Percentiles rank a stretch among this genome's conserved stretches.
Conservation (phyloP, 92 coral and sea anemone species). For the Pocillopora grandis region DNA sequence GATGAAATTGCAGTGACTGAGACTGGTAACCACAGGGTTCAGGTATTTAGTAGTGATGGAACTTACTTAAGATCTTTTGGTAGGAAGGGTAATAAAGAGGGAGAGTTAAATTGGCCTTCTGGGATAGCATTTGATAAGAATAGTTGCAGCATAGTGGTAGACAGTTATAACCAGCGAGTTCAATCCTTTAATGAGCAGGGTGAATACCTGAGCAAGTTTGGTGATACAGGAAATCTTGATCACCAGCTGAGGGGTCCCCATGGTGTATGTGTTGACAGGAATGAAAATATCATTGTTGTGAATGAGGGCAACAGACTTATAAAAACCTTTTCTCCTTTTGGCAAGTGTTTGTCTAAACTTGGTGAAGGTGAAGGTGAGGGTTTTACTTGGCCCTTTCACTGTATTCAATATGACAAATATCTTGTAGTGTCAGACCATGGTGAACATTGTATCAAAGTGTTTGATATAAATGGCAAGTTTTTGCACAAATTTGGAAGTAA, state of each 20-base stretch:
- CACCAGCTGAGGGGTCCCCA: neutral
- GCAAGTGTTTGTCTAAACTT: neutral
- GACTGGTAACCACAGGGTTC: neutral
- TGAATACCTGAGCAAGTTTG: constrained; percentile 1
- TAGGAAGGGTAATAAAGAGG: neutral
- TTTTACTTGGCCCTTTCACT: neutral
- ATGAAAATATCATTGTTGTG: neutral
- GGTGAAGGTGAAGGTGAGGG: neutral
- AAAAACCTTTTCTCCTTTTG: neutral
- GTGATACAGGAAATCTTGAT: neutral
- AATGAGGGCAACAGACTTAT: neutral
- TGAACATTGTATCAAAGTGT: neutral
- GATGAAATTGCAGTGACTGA: constrained; percentile 7
- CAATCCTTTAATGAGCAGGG: neutral
- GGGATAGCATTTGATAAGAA: neutral
- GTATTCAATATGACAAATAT: neutral
- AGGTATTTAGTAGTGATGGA: constrained; percentile 12
- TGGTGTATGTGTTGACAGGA: neutral
- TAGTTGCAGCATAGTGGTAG: neutral
- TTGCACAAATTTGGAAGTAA: no score
- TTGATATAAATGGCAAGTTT: no score
- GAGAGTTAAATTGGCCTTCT: neutral
- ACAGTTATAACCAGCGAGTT: neutral
- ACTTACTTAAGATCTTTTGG: neutral
- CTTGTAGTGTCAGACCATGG: neutral